Evolutionary conservation across 2,888 invertebrate species (phyloP), one percentile per base, ranked within the genome.

Genomic region (Stramonita haemastoma): DNA sequence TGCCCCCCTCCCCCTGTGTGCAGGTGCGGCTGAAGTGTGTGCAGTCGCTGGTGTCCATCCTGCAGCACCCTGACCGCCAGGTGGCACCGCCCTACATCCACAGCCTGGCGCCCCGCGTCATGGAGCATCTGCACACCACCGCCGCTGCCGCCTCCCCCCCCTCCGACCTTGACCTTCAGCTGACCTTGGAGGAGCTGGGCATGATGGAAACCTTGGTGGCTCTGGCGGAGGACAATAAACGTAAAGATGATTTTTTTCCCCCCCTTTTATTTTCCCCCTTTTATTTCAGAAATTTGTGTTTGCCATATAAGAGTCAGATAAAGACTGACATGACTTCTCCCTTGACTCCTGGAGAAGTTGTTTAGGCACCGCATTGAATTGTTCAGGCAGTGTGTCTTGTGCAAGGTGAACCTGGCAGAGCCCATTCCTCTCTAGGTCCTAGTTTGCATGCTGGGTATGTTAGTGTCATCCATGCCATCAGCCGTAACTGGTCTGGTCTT

Each of bases 81-180:
- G 97, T 98, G 56, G 97, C 97, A 73, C 97, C 97, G 11, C 97
- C 98, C 0, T 98, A 98, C 94, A 98, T 98, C 93, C 98, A 98
- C 93, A 97, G 97, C 0, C 96, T 98, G 91, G 98, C 98, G 15
- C 98, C 98, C 6, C 97, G 97, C 93, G 97, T 98, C 89, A 97
- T 98, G 70, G 97, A 98, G 95, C 97, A 97, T 94, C 96, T 98
- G 86, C 97, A 97, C 94, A 96, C 97, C 17, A 97, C 97, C 88
- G 96, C 96, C 87, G 97, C 97, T 83, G 97, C 97, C 91, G 97
- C 96, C 92, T 60, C 66, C 32, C 97, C 97, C 19, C 96, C 96
- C 90, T 97, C 97, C 22, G 98, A 98, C 91, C 96, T 96, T n/a
- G 97, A 98, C 94, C 96, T 98, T 86, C 97, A 97, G 60, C 97